Base-by-base conservation (phyloP, 2,797 vertebrate genomes). In the Picus viridis region DNA sequence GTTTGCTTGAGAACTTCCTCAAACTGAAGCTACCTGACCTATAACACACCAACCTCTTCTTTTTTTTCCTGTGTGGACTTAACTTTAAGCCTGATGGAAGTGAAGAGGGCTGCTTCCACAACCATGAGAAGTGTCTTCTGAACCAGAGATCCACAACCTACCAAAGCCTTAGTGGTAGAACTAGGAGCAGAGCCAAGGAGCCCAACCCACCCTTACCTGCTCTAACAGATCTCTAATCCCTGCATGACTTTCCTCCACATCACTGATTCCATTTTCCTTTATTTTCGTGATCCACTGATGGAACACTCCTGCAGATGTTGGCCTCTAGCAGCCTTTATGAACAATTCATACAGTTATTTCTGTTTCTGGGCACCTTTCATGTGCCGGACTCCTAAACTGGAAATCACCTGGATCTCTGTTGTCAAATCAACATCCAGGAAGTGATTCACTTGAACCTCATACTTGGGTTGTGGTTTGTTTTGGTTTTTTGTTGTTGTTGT, bases 371-470 rank as follows among this genome's bases (percentile, higher is more conserved):
- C 32, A 57, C 11, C 59, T 56, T 90, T 91, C 67, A 86, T 29
- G 43, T 62, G 51, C 56, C 78, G 30, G 43, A 12, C 32, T 84
- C 43, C 59, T 81, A 92, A 71, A 58, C 6, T 54, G 74, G 77
- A 95, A 90, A 88, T 86, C 12, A 70, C 47, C 47, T 24, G 68
- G 49, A 73, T 83, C 58, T 64, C 15, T 43, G 23, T 59, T 80
- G 65, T 70, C 34, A 58, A 78, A 70, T n/a, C 82, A 93, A 64
- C 78, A 83, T 73, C 54, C 36, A 88, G 68, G 59, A 95, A 91
- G 53, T 27, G 29, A 74, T 58, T 63, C 68, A 47, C 65, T 85
- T 81, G 63, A 91, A 88, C 58, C 53, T 61, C 78, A 58, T 2
- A 2, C 22, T 75, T 90, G 47, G 56, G 39, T 87, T n/a, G n/a